These are phyloP conservation scores for Schizotus pectinicornis DNA, from an alignment of 2,888 invertebrate species.

Conservation along the genomic window DNA sequence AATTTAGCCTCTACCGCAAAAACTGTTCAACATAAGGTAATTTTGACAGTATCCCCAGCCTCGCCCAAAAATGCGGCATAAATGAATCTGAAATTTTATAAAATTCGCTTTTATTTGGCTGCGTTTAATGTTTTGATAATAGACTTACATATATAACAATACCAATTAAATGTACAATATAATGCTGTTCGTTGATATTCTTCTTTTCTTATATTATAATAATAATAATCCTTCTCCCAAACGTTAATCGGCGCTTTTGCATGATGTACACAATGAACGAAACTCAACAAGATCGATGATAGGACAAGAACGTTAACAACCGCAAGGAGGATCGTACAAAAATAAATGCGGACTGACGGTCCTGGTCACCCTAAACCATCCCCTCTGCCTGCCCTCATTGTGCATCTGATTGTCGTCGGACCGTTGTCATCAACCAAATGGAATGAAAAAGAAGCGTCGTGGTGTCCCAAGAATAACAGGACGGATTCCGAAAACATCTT, in stretches of 20 bases:
- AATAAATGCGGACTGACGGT: slow-evolving; percentile 8
- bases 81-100: neutral
- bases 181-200: slow-evolving; percentile 8
- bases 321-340: slow-evolving; percentile 12
- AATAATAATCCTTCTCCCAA: too few relatives aligned
- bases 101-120: slow-evolving; percentile 18
- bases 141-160: slow-evolving; percentile 15
- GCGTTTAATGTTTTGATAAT: slow-evolving; percentile 11
- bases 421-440: neutral
- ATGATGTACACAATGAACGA: neutral
- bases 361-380: neutral
- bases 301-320: neutral
- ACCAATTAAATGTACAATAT: slow-evolving; percentile 6
- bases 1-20: too few relatives aligned
- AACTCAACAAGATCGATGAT: neutral
- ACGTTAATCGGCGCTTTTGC: slow-evolving; percentile 1
- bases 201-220: neutral
- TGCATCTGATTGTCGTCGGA: slow-evolving; percentile 17
- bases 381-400: neutral
- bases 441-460: too few relatives aligned
- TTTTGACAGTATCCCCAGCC: too few relatives aligned
- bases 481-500: neutral
- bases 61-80: too few relatives aligned
- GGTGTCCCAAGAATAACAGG: too few relatives aligned
- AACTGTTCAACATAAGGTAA: too few relatives aligned